Evolutionary conservation across 2,113 vertebrate genomes (phyloP), one percentile per base, ranked within the genome.

Genomic region (Centropristis striata): DNA sequence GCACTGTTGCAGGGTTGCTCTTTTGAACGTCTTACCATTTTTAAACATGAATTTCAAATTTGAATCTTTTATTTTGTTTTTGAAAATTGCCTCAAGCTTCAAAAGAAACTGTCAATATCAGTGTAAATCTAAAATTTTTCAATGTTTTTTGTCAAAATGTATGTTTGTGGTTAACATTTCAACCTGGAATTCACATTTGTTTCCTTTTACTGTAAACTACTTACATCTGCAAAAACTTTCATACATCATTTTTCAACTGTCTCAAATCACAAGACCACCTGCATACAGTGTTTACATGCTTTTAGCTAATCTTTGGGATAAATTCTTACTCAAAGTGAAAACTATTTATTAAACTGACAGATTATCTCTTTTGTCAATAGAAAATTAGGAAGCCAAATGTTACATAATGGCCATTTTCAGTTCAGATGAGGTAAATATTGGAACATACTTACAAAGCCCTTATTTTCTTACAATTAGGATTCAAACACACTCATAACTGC

Each of bases 21-120:
- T 91, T 89, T 89, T 57, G 51, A 81, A 91, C 80, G 32, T 49
- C 72, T 86, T 78, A 54, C 28, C 41, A 80, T 79, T 75, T 78
- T 73, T n/a, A 72, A 86, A 88, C 75, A 68, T 51, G 14, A 57
- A 69, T 80, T 55, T 75, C 28, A 75, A 66, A 63, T 59, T 70
- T 39, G 41, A 65, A 64, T 57, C 0, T 67, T 87, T 83, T 71
- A 64, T 36, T 54, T 28, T 59, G 25, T 58, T 81, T 36, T 60
- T 71, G 54, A 59, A 85, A 47, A 9, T 2, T 44, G 39, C 27
- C 18, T 59, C 25, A 25, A 36, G 25, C 60, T 70, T 49, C 66
- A 71, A 81, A 73, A 53, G 3, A 21, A 49, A 8, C 15, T 57
- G 32, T 58, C 14, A 46, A 57, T 59, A 49, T 61, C n/a, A 28